Evolutionary conservation across 2,797 vertebrate species (phyloP), one percentile per base, ranked within the genome.

Genomic region (Sus cebifrons): DNA sequence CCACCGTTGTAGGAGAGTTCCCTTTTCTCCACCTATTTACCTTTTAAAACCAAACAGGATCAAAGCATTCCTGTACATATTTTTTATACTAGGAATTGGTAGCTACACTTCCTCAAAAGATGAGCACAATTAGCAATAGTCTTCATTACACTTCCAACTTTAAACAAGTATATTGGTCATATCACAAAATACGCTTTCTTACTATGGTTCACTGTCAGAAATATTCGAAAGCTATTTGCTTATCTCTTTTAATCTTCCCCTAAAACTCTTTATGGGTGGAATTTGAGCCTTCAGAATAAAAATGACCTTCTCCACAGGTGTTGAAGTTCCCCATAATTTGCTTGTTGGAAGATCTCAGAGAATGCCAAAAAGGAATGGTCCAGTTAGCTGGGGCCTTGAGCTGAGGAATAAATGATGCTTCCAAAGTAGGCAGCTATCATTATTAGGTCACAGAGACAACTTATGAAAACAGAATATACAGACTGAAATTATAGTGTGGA

Each of bases 51-150:
- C 99, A 98, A 99, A 99, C 97, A 99, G 98, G 97, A 98, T 98
- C 98, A 99, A 99, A 99, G 98, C 96, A 98, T 98, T 98, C 98
- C 98, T 99, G 98, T 98, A 97, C 96, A 98, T 97, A 98, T 97
- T 98, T 98, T 99, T 99, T 99, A 99, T 98, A 99, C 98, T 99
- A 99, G 98, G 98, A 99, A 98, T 99, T 98, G 98, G 99, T 98
- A 99, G 99, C 98, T 99, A 99, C 98, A 99, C 98, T 98, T 99
- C 98, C 98, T 98, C 96, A 97, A 99, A 98, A 99, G 99, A 98
- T 98, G 98, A 97, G 98, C 97, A 98, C 96, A 98, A 97, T 98
- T 98, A 98, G 98, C 98, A 99, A 99, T 71, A 98, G 98, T 98
- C 98, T 98, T 99, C 98, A 98, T 99, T 98, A 97, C 98, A 99